phyloP scores from a whole-genome alignment of 2,113 vertebrate genomes.

The Toxotes chatareus region DNA sequence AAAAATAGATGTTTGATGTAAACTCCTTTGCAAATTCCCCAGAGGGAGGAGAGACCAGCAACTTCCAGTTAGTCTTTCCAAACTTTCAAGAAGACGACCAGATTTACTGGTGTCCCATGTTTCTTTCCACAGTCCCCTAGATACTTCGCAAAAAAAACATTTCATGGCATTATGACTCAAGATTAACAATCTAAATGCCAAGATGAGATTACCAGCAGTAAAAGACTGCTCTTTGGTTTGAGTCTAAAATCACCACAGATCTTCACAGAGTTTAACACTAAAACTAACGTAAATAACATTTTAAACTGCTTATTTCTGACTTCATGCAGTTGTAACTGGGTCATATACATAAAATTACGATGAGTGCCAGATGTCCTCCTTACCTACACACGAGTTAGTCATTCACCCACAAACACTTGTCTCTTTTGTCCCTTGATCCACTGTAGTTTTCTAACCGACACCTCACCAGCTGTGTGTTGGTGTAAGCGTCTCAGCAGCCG shows the following conservation, averaged over 20 bases:
- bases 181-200: neutral
- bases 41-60: neutral
- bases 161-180: neutral
- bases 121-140: neutral
- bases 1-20: slow-evolving; percentile 51
- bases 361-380: neutral
- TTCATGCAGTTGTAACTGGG: neutral
- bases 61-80: slow-evolving; percentile 27
- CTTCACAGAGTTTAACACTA: neutral
- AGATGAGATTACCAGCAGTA: neutral
- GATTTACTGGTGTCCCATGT: neutral
- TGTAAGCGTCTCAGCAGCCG: neutral
- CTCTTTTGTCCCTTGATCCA: neutral
- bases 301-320: neutral
- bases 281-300: neutral
- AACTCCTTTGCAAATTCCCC: slow-evolving; percentile 25
- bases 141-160: neutral
- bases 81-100: neutral
- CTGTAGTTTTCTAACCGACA: slow-evolving; percentile 13
- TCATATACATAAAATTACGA: slow-evolving; percentile 4
- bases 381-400: neutral
- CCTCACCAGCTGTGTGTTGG: neutral
- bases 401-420: neutral
- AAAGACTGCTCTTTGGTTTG: neutral
- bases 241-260: neutral